Base-by-base conservation (phyloP, 37 sponge, comb jelly and placozoan genomes). In the Hormiphora californensis region DNA sequence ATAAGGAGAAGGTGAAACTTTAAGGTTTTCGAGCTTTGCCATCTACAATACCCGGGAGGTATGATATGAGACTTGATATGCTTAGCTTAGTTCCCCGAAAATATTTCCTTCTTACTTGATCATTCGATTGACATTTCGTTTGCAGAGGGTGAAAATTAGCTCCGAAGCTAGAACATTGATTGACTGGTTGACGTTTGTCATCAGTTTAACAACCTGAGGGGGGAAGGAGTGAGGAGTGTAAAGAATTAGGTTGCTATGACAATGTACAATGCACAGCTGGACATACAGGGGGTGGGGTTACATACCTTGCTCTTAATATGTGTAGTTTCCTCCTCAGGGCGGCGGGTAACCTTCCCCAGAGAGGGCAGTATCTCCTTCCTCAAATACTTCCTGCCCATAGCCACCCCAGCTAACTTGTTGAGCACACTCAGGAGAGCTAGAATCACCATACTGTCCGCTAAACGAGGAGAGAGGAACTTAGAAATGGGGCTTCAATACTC, bases 41-140 rank as follows among this genome's bases (percentile, higher is more conserved):
- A n/a, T n/a, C n/a, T n/a, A n/a, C n/a, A n/a, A n/a, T n/a, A n/a
- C n/a, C n/a, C n/a, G n/a, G n/a, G n/a, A n/a, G n/a, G n/a, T n/a
- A n/a, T n/a, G n/a, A n/a, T n/a, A n/a, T n/a, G n/a, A n/a, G n/a
- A n/a, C n/a, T n/a, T n/a, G n/a, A n/a, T n/a, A n/a, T n/a, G n/a
- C n/a, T n/a, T n/a, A n/a, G n/a, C n/a, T n/a, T n/a, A n/a, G n/a
- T n/a, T n/a, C n/a, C n/a, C n/a, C n/a, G n/a, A n/a, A n/a, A n/a
- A n/a, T n/a, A n/a, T n/a, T n/a, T 36, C 67, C 67, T 33, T 36
- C 35, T 36, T 65, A 65, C 37, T 65, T 65, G 36, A 65, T 65
- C 67, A 65, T 65, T 65, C 67, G 32, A 17, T 65, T 65, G 36
- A 65, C 67, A 39, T 65, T 65, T 4, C 35, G 67, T 32, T 65